A percentile compares a stretch with the other conserved stretches of the same genome.
These are phyloP conservation scores for Ecdyonurus torrentis DNA, from an alignment of 2,888 invertebrate species.

Conservation along the genomic window DNA sequence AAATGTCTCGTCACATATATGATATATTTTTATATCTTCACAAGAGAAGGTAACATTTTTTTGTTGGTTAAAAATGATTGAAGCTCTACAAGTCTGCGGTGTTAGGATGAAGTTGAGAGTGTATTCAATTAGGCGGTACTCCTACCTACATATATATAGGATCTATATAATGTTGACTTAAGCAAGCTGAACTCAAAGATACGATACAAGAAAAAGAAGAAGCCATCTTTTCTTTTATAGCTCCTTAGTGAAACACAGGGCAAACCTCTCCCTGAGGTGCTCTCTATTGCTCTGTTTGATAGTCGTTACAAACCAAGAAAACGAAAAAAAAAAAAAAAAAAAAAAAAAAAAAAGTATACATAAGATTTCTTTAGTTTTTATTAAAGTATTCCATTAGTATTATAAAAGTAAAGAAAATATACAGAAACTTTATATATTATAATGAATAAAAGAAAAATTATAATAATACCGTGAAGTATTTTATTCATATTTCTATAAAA, in stretches of 20 bases:
- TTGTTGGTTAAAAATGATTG: background rate
- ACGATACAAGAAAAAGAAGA: background rate
- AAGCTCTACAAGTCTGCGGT: background rate
- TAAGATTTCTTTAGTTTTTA: background rate
- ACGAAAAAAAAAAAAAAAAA: background rate
- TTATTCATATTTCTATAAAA: too few relatives aligned
- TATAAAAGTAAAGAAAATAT: background rate
- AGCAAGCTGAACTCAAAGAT: background rate
- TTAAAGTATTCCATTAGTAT: conserved; percentile 1
- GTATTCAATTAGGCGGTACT: background rate
- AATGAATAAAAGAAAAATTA: too few relatives aligned
- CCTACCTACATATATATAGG: background rate
- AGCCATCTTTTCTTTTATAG: background rate
- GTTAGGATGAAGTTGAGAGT: background rate
- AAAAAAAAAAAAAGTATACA: background rate
- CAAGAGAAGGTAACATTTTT: too few relatives aligned
- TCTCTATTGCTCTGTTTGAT: background rate
- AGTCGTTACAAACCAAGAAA: background rate
- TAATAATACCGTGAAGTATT: too few relatives aligned
- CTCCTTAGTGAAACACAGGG: background rate
- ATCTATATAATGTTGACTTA: background rate
- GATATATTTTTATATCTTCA: too few relatives aligned
- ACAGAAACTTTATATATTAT: too few relatives aligned
- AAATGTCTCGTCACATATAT: too few relatives aligned
- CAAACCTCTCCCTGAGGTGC: background rate